Conservation (phyloP, 1,140 invertebrate species). For the Homalodisca vitripennis region DNA sequence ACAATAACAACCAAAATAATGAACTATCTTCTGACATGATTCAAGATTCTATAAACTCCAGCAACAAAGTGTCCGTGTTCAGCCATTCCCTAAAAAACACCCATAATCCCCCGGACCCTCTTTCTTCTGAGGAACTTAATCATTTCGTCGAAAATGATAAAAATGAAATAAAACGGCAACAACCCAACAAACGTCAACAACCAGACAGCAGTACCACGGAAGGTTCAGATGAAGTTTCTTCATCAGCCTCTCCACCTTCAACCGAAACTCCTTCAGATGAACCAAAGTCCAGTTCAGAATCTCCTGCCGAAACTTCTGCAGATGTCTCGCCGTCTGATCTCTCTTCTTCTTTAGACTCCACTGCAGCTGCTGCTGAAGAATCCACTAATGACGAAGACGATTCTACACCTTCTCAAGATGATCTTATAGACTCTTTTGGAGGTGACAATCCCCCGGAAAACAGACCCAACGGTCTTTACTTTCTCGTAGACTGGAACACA, state of each 20-base stretch:
- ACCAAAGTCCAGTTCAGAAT: constrained; percentile 1
- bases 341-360: constrained; percentile 7
- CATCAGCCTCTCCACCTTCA: neutral
- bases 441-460: constrained; percentile 57
- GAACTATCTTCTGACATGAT: no score
- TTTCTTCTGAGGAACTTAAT: constrained; percentile 50
- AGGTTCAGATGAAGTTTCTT: constrained; percentile 1
- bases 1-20: neutral
- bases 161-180: constrained; percentile 52
- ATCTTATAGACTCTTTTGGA: constrained; percentile 75
- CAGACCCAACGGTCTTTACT: constrained; percentile 75
- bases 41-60: neutral
- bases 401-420: constrained; percentile 53
- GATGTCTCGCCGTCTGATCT: neutral
- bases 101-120: constrained; percentile 47
- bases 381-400: constrained; percentile 22
- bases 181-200: constrained; percentile 38
- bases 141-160: constrained; percentile 47
- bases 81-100: constrained; percentile 4
- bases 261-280: constrained; percentile 16
- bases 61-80: neutral
- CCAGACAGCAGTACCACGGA: no score
- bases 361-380: neutral
- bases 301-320: neutral
- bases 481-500: constrained; percentile 80